phyloP scores from a whole-genome alignment of 92 coral and sea anemone species.

The Hydrozoanthus gracilis region DNA sequence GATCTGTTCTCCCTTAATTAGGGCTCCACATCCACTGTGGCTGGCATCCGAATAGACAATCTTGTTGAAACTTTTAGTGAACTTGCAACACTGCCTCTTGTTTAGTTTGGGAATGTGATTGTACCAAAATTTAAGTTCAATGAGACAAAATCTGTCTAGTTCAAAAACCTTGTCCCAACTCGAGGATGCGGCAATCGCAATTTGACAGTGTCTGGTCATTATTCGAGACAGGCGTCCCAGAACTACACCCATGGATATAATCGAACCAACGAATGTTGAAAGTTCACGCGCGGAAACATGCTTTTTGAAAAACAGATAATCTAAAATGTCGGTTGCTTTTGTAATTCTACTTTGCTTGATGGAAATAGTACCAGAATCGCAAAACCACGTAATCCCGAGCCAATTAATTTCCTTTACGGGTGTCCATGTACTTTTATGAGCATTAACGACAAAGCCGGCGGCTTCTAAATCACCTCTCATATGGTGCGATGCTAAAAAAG shows the following conservation, averaged over 20 bases:
- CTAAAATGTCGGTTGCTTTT: slow-evolving; percentile 5
- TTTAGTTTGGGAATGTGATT: slow-evolving; percentile 5
- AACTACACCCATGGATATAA: slow-evolving; percentile 43
- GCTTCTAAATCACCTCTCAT: slow-evolving; percentile 27
- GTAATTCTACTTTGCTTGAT: neutral
- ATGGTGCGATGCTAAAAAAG: slow-evolving; percentile 20
- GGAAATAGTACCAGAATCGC: neutral
- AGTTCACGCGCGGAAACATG: slow-evolving; percentile 43
- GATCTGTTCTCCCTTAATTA: slow-evolving; percentile 19
- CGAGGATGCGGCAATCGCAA: slow-evolving; percentile 38
- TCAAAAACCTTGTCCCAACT: slow-evolving; percentile 43
- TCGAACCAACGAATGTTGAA: slow-evolving; percentile 49
- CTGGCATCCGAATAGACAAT: slow-evolving; percentile 53
- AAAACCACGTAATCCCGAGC: slow-evolving; percentile 51
- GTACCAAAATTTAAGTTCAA: slow-evolving; percentile 48
- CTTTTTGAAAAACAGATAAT: neutral
- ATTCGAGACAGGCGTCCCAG: slow-evolving; percentile 45
- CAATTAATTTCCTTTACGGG: slow-evolving; percentile 42
- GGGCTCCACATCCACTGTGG: slow-evolving; percentile 42
- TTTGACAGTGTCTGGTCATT: slow-evolving; percentile 61
- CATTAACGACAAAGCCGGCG: slow-evolving; percentile 48
- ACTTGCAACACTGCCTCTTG: slow-evolving; percentile 28
- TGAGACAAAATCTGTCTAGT: slow-evolving; percentile 38
- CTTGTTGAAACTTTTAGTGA: neutral
- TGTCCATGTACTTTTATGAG: slow-evolving; percentile 45